These are phyloP conservation scores for Apeltes quadracus DNA, from an alignment of 2,113 vertebrate species.

Conservation along the genomic window DNA sequence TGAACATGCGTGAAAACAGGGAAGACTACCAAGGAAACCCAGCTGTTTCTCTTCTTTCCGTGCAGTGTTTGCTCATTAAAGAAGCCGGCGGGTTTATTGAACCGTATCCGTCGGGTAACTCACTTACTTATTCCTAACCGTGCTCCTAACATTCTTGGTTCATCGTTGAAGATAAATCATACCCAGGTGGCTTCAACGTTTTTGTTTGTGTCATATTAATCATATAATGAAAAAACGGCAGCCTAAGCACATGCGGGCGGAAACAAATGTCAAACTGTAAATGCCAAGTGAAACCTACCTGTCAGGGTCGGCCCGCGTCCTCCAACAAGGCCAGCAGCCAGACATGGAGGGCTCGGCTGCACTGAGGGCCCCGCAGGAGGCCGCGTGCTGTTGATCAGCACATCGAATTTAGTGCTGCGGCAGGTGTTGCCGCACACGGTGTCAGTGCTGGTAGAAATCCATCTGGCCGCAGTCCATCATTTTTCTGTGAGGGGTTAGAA, in stretches of 20 bases:
- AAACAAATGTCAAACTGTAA: conserved; percentile 16
- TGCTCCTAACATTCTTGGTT: neutral
- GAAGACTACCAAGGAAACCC: neutral
- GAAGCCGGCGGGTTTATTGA: neutral
- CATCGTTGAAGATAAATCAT: neutral
- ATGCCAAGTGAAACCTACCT: conserved; percentile 65
- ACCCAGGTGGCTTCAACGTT: conserved; percentile 12
- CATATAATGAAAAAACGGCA: conserved; percentile 15
- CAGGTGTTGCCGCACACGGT: conserved; percentile 95
- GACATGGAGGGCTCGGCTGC: conserved; percentile 82
- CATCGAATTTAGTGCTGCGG: conserved; percentile 94
- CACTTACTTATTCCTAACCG: neutral
- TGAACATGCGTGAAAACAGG: neutral
- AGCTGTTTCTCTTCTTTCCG: neutral
- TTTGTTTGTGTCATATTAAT: neutral
- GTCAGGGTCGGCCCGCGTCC: conserved; percentile 71
- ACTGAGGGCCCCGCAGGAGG: conserved; percentile 82
- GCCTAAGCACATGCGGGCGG: conserved; percentile 35
- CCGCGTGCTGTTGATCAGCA: conserved; percentile 89
- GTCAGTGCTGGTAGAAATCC: conserved; percentile 95
- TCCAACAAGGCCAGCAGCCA: conserved; percentile 58
- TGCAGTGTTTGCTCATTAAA: neutral
- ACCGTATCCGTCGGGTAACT: neutral
- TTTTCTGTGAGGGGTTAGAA: conserved; percentile 82
- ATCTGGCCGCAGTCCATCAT: conserved; percentile 98